Base-by-base conservation (phyloP, 2,888 invertebrate genomes). In the Eilema caniola region DNA sequence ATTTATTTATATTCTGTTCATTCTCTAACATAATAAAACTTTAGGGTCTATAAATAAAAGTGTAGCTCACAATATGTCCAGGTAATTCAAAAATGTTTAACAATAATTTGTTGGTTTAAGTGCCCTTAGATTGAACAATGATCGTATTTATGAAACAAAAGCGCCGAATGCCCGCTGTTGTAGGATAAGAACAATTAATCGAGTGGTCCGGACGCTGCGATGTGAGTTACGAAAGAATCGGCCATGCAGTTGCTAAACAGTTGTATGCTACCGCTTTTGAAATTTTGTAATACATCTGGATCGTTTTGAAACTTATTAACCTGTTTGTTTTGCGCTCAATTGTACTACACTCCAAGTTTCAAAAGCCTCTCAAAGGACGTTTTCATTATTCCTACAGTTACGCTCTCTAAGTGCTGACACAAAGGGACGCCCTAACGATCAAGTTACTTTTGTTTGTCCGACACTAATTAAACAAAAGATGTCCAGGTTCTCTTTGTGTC, bases 231-330 rank as follows among this genome's bases (percentile, higher is more conserved):
- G 93, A 93, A 92, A 93, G 90, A 92, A 90, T 90, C 90, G 90
- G 83, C 89, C 89, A 88, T 88, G 87, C 85, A 87, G 89, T 95
- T 94, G 90, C 92, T 90, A 93, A 94, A 95, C 92, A 90, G 88
- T 92, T 90, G 90, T 92, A 86, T 90, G 92, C 90, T 93, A 91
- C 93, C 90, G 92, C 94, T 94, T 94, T 93, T 89, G 88, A 86
- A 86, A 88, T 87, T 84, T 87, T 92, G 94, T 94, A 94, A 94
- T 92, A 93, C 93, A 94, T 95, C 94, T 95, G 94, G 93, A 95
- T 93, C 93, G 94, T 94, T 95, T 95, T 94, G 94, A 94, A 95
- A 95, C 91, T 89, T 93, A 94, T 95, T 94, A 94, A 94, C 93
- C 93, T 92, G 92, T 93, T 94, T 93, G 88, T 93, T 91, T 91